phyloP scores from a whole-genome alignment of 1,140 invertebrate genomes.

The Drosophila nikananu region DNA sequence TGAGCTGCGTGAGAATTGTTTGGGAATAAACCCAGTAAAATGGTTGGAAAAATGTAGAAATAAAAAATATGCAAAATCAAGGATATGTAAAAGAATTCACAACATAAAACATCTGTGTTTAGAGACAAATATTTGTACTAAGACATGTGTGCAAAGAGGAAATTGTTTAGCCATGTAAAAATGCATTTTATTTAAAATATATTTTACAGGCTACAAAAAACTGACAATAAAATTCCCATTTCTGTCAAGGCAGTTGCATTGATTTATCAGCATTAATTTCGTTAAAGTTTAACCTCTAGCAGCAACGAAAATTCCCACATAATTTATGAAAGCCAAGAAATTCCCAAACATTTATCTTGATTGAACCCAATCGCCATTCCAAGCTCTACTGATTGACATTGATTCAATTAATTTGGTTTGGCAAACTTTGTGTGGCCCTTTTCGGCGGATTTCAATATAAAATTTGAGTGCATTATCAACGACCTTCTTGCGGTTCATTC shows the following conservation, averaged over 20 bases:
- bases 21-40: constrained; percentile 29
- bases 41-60: not conserved
- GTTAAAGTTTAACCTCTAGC: constrained; percentile 4
- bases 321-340: constrained; percentile 32
- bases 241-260: not conserved
- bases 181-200: not conserved
- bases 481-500: constrained; percentile 73
- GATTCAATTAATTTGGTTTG: constrained; percentile 52
- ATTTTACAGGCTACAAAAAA: not conserved
- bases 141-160: too few relatives aligned
- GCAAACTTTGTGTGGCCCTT: constrained; percentile 29
- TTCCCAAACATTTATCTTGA: constrained; percentile 50
- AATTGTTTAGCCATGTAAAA: not conserved
- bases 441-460: constrained; percentile 5
- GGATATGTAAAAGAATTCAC: not conserved
- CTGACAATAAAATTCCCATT: not conserved
- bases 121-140: not conserved
- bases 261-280: not conserved
- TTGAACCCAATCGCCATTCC: constrained; percentile 42
- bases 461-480: constrained; percentile 48
- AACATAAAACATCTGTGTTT: not conserved
- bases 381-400: constrained; percentile 49
- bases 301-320: constrained; percentile 29
- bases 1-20: constrained; percentile 51
- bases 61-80: constrained; percentile 3